Base-by-base conservation (phyloP, 1,140 invertebrate species). In the Apis dorsata region DNA sequence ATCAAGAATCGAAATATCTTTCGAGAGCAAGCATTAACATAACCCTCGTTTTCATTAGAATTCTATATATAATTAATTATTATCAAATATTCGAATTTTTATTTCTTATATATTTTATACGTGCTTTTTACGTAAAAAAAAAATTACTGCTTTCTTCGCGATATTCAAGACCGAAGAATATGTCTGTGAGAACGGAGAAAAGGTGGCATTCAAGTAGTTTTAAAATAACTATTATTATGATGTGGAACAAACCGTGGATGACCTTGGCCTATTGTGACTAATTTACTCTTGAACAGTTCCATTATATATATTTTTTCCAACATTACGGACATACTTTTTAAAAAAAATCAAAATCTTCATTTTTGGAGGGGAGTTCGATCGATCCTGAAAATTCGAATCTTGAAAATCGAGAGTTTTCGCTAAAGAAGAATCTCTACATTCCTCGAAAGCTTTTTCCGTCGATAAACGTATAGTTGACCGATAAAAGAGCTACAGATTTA, bases 401-500 rank as follows among this genome's bases (percentile, higher is more conserved):
- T 21, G 63, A 44, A 44, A 44, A 44, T 44, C 34, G 34, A 44
- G 34, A 12, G 49, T 44, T 72, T 51, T 73, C 34, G 9, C 0
- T 7, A 49, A 28, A 28, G 49, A 63, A 63, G 17, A 72, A 15
- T 34, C 55, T 21, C 24, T 69, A 55, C 65, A 60, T 77, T 82
- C 21, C 15, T 2, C 15, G 19, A 51, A 72, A 63, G 12, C 0
- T 13, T 87, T 53, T 86, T 53, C 10, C 34, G 62, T 21, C 81
- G 59, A 83, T 79, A 83, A 82, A 28, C 34, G 21, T n/a, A 12
- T 10, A 62, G 66, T 57, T 71, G 66, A 34, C 28, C 73, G 70
- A 87, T 88, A 88, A 87, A 88, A 84, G 78, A 75, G 66, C 55
- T 78, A 24, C 63, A 78, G 81, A 70, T 85, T 88, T 89, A 89